Evolutionary conservation across 2,797 vertebrate genomes (phyloP), one percentile per base, ranked within the genome.

Genomic region (Hemibagrus guttatus): DNA sequence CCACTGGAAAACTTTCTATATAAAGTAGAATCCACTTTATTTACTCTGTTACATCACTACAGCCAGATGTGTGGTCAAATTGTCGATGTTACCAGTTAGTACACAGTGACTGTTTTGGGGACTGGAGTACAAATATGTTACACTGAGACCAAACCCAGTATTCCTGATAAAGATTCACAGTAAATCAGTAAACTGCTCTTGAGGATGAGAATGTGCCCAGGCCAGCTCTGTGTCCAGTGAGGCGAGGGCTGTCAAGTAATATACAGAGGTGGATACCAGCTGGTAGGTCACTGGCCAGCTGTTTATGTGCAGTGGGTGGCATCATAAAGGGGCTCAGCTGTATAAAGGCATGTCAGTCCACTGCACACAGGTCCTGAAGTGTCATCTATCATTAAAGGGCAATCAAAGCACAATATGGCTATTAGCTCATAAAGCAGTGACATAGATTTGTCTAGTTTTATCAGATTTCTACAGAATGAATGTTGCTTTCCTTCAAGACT

Each of bases 351-450:
- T 19, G 21, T 79, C 59, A 79, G 31, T 6, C 21, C 12, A 26
- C 4, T 79, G 56, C 23, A 35, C 76, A 39, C 52, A 76, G 31
- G 31, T 39, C 31, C 58, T 59, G 58, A 46, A 7, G 58, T 46
- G 26, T 64, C 39, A 2, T n/a, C 59, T 64, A 64, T 63, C 16
- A 64, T 46, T 64, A 64, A 58, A 64, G n/a, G 14, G 7, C 26
- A 63, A 46, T 64, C 79, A n/a, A 39, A 42, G 31, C 78, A 80
- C 35, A 80, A 39, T 59, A 63, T 64, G 79, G 26, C 59, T 61
- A 63, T 81, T 46, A 64, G 19, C 8, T 81, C 21, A 7, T 63
- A 81, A 81, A 46, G 31, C 54, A 81, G 39, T 81, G 35, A n/a
- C 13, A 61, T 17, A 17, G 13, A 8, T 21, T 61, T 39, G 19